phyloP scores from a whole-genome alignment of 2,797 vertebrate genomes.

The Knipowitschia caucasica region DNA sequence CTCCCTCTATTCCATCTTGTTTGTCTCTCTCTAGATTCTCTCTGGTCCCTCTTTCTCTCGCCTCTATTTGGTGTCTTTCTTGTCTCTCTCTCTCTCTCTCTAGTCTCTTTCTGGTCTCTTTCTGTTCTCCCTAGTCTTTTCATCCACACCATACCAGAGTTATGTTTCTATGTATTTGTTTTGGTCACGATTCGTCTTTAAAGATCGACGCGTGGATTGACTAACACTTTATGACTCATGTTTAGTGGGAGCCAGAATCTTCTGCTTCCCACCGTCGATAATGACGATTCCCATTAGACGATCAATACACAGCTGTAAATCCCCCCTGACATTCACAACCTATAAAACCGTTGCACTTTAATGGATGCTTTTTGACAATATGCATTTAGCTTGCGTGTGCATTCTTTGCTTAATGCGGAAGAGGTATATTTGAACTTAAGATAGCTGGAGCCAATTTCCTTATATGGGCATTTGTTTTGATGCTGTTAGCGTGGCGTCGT shows the following conservation, averaged over 20 bases:
- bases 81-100: no score
- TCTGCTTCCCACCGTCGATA: neutral
- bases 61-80: neutral
- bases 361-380: neutral
- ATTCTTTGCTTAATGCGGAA: no score
- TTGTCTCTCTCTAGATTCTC: no score
- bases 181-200: neutral
- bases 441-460: no score
- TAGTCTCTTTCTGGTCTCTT: no score
- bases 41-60: no score
- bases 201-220: slow-evolving; percentile 1
- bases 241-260: neutral
- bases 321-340: neutral
- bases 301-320: neutral
- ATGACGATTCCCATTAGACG: neutral
- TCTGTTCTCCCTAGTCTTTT: neutral
- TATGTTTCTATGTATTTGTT: neutral
- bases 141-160: neutral
- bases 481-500: no score
- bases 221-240: neutral
- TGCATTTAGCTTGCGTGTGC: neutral
- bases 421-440: no score
- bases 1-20: no score
- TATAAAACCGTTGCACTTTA: neutral
- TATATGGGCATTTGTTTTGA: no score